These are phyloP conservation scores for Strix uralensis DNA, from an alignment of 2,113 vertebrate genomes.

Conservation along the genomic window DNA sequence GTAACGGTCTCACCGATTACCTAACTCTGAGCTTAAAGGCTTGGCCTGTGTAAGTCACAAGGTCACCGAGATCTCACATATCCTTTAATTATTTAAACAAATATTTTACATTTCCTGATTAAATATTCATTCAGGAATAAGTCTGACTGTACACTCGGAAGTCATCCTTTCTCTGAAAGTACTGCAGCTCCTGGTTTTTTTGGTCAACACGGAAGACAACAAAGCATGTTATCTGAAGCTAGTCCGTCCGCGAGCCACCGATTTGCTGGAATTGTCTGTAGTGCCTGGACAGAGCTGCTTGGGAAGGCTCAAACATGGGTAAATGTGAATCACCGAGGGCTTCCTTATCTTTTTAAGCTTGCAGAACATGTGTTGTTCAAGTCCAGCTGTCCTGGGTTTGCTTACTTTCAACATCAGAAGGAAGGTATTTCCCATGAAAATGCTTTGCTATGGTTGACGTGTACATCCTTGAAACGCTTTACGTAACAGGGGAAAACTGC, in stretches of 20 bases:
- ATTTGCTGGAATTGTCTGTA: not conserved
- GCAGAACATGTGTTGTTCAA: not conserved
- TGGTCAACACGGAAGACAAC: not conserved
- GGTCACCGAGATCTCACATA: not conserved
- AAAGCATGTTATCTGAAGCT: not conserved
- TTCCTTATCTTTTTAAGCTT: not conserved
- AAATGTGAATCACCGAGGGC: not conserved
- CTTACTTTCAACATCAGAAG: not conserved
- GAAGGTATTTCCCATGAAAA: not conserved
- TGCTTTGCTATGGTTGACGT: not conserved
- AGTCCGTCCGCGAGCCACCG: not conserved
- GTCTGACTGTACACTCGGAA: not conserved
- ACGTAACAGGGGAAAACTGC: not conserved
- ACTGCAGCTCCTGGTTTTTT: not conserved
- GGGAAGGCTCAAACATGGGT: not conserved
- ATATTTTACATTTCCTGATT: slow-evolving; percentile 59
- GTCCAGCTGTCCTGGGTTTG: not conserved
- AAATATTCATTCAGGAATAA: slow-evolving; percentile 16
- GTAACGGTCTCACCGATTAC: not conserved
- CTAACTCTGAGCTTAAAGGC: slow-evolving; percentile 28
- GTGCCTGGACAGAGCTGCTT: not conserved
- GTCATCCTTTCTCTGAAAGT: not conserved
- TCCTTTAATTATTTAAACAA: slow-evolving; percentile 25
- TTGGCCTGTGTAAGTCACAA: slow-evolving; percentile 31
- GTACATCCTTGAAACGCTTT: fast-evolving